These are phyloP conservation scores for Cephus sareptanus DNA, from an alignment of 2,888 invertebrate species.

Conservation along the genomic window DNA sequence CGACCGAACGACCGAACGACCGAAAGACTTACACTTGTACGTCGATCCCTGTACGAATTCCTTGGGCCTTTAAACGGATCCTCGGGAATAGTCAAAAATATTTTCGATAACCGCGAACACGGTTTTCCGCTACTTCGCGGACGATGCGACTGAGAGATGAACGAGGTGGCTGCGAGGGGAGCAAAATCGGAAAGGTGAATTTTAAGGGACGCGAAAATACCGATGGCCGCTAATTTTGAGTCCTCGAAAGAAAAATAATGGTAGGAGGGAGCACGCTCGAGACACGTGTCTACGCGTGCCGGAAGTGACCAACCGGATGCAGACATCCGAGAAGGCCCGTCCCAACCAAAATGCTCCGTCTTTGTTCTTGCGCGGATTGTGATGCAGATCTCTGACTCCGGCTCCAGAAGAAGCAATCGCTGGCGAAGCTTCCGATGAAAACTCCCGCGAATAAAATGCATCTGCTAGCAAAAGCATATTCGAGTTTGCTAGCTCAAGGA, in stretches of 20 bases:
- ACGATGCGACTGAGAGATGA: too few relatives aligned
- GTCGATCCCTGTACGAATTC: too few relatives aligned
- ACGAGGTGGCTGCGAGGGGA: too few relatives aligned
- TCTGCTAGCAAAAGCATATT: constrained; percentile 17
- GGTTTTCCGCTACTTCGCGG: too few relatives aligned
- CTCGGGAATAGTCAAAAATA: too few relatives aligned
- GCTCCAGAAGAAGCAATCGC: constrained; percentile 27
- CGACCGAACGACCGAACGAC: too few relatives aligned
- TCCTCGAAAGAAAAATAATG: not conserved
- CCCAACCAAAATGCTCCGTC: constrained; percentile 31
- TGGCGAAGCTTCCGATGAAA: constrained; percentile 32
- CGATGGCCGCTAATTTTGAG: constrained; percentile 38
- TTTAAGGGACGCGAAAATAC: not conserved
- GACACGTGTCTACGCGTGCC: constrained; percentile 64
- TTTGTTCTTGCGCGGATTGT: constrained; percentile 51
- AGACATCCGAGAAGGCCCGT: constrained; percentile 59
- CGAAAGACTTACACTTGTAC: too few relatives aligned
- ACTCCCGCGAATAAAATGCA: constrained; percentile 12
- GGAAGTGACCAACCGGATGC: constrained; percentile 66
- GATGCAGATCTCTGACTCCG: constrained; percentile 35
- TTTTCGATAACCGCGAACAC: too few relatives aligned
- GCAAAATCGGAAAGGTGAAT: too few relatives aligned
- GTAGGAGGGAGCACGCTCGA: constrained; percentile 32
- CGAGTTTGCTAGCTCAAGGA: too few relatives aligned
- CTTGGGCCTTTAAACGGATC: constrained; percentile 24